Conservation (phyloP, 2,113 vertebrate species). For the Sinosuthora webbiana region DNA sequence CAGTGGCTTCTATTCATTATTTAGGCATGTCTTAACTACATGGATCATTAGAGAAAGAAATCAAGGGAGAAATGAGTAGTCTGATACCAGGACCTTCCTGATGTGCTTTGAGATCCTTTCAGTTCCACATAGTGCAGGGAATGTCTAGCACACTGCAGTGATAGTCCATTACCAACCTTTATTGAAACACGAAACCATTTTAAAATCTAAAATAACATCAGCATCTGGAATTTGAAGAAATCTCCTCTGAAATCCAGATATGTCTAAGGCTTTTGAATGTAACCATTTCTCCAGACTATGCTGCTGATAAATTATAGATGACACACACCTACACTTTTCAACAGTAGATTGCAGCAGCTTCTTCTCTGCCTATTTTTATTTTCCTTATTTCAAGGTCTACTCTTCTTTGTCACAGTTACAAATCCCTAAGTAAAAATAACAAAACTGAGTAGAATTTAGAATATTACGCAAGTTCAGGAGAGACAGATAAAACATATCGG, state of each 20-base stretch:
- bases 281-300: neutral
- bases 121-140: neutral
- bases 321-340: neutral
- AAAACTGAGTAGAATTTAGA: neutral
- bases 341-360: neutral
- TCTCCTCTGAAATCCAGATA: neutral
- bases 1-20: neutral
- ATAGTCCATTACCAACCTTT: neutral
- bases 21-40: neutral
- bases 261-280: neutral
- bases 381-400: constrained; percentile 13
- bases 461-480: neutral
- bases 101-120: neutral
- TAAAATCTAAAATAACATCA: neutral
- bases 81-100: neutral
- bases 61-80: neutral
- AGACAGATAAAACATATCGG: neutral
- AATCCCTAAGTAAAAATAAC: neutral
- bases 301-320: neutral
- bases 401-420: neutral
- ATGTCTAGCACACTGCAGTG: neutral
- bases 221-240: neutral
- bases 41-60: neutral
- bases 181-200: neutral
- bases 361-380: constrained; percentile 48